A percentile compares a stretch with the other conserved stretches of the same genome.
These are phyloP conservation scores for Sarotherodon lohbergeri DNA, from an alignment of 2,113 vertebrate genomes.

Conservation along the genomic window DNA sequence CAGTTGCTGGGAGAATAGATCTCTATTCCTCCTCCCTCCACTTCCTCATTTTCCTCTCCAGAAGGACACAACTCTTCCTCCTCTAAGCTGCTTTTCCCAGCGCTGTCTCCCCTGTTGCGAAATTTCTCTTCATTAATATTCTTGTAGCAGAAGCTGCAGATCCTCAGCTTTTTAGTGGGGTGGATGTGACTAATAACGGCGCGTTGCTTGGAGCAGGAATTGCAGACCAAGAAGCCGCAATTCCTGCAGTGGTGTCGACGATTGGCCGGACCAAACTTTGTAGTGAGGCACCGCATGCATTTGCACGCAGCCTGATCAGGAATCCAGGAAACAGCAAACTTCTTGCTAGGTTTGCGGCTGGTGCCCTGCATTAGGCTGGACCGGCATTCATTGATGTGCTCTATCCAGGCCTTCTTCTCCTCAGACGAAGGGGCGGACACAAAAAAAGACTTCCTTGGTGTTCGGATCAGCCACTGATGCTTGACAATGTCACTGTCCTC, in stretches of 20 bases:
- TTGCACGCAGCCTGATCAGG: conserved; percentile 81
- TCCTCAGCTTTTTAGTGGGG: conserved; percentile 76
- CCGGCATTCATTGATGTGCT: conserved; percentile 79
- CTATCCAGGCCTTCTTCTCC: conserved; percentile 85
- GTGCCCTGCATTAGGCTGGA: conserved; percentile 61
- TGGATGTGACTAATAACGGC: conserved; percentile 74
- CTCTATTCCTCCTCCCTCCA: conserved; percentile 42
- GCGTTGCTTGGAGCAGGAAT: conserved; percentile 76
- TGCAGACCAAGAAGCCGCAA: conserved; percentile 87
- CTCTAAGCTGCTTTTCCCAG: not conserved
- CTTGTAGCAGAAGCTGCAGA: conserved; percentile 80
- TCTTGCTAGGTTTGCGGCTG: conserved; percentile 25
- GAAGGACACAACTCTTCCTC: conserved; percentile 1
- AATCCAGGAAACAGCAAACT: conserved; percentile 82
- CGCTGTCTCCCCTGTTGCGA: conserved; percentile 20
- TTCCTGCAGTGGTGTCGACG: conserved; percentile 87
- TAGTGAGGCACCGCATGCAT: conserved; percentile 85
- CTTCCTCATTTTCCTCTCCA: conserved; percentile 16
- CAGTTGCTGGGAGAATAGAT: conserved; percentile 54
- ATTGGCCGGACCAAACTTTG: conserved; percentile 75
- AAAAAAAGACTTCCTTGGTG: conserved; percentile 86
- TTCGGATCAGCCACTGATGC: conserved; percentile 89
- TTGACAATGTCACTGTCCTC: conserved; percentile 73
- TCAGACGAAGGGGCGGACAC: conserved; percentile 75
- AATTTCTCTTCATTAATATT: not conserved